phyloP scores from a whole-genome alignment of 2,797 vertebrate genomes.

The Lutjanus argentimaculatus region DNA sequence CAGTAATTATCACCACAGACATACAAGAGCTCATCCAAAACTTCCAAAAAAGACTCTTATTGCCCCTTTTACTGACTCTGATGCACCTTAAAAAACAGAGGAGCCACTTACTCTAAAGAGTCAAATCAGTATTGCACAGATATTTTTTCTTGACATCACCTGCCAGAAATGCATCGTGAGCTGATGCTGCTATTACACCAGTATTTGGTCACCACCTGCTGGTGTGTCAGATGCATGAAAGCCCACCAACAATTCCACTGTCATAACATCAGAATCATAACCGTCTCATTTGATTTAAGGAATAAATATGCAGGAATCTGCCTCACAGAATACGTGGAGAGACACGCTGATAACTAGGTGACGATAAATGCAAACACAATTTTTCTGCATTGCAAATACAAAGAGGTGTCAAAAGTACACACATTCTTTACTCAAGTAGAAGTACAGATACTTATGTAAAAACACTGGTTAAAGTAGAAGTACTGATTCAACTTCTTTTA shows the following conservation, averaged over 20 bases:
- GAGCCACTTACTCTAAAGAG: not conserved
- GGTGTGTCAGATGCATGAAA: constrained; percentile 52
- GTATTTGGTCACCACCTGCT: constrained; percentile 74
- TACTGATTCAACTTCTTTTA: too few relatives aligned
- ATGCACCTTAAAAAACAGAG: not conserved
- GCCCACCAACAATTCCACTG: not conserved
- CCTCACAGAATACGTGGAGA: not conserved
- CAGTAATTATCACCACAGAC: not conserved
- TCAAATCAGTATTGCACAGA: too few relatives aligned
- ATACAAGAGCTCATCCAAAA: not conserved
- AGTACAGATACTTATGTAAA: too few relatives aligned
- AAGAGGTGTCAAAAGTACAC: too few relatives aligned
- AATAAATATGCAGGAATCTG: not conserved
- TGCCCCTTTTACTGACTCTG: not conserved
- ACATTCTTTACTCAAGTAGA: too few relatives aligned
- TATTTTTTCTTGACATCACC: not conserved
- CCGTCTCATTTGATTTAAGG: not conserved
- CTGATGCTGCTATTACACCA: constrained; percentile 4
- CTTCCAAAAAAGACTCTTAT: not conserved
- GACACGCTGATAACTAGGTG: not conserved
- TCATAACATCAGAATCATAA: not conserved
- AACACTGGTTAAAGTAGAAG: too few relatives aligned
- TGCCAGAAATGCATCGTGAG: not conserved
- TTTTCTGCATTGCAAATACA: not conserved
- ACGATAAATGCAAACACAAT: not conserved